Base-by-base conservation (phyloP, 1,140 invertebrate genomes). In the Hypsibius dujardini region DNA sequence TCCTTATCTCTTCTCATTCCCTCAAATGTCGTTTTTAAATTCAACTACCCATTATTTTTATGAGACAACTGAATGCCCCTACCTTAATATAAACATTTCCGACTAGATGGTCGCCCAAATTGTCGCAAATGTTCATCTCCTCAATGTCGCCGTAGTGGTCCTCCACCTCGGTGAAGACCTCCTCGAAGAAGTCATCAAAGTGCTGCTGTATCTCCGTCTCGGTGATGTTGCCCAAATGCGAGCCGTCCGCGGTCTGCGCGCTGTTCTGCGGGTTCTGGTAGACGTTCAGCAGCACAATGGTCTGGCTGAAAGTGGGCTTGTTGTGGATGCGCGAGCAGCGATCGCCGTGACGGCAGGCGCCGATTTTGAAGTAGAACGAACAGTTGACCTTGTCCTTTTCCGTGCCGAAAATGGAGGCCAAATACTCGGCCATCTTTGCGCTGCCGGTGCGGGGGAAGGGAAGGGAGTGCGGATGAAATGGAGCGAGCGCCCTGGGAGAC, bases 331-430 rank as follows among this genome's bases (percentile, higher is more conserved):
- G 84, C 1, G 94, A 97, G 81, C 95, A 98, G 72, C 94, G 85
- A 80, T 98, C 95, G 15, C 95, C 95, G 82, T 98, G 95, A 75
- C 95, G 84, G 80, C 95, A 98, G 50, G 95, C 95, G 79, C 95
- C 95, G 75, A 98, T 98, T 86, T 98, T 98, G 80, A 98, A 98
- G 79, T 97, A 98, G 84, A 98, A 98, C 1, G 94, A 98, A 82
- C 95, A 98, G 80, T 98, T 98, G 71, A 98, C 95, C 92, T 97
- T 97, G 82, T 98, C 95, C 81, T 98, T 98, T 84, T 98, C 95
- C 60, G 95, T 98, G 76, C 95, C 95, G 81, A 98, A 98, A 86
- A 98, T 98, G 76, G 93, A 95, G 76, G 95, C 94, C 76, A 98
- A 85, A 86, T 98, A 97, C 78, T 98, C 95, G 72, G 95, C 95